phyloP scores from a whole-genome alignment of 2,797 vertebrate genomes.

The Takifugu rubripes region DNA sequence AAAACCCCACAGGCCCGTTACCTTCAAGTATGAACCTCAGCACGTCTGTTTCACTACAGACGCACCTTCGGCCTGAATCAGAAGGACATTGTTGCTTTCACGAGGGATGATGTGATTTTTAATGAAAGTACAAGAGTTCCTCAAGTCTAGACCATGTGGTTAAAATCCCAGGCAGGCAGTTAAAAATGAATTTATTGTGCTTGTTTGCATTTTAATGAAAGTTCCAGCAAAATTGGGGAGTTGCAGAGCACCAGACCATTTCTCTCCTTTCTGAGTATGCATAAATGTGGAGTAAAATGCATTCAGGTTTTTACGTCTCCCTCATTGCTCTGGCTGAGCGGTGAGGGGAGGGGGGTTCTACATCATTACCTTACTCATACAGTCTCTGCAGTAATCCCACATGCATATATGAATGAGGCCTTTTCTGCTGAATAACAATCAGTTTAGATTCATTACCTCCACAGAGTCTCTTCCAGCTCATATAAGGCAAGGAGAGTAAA shows the following conservation, averaged over 20 bases:
- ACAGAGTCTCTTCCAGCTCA: conserved; percentile 11
- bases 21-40: conserved; percentile 28
- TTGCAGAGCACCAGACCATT: conserved; percentile 59
- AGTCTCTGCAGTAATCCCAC: conserved; percentile 50
- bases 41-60: conserved; percentile 33
- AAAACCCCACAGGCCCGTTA: conserved; percentile 49
- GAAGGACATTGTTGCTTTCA: conserved; percentile 68
- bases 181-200: conserved; percentile 74
- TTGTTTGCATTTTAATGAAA: conserved; percentile 71
- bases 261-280: conserved; percentile 59
- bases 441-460: conserved; percentile 27
- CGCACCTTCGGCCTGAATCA: conserved; percentile 27
- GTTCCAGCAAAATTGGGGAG: conserved; percentile 69
- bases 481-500: conserved; percentile 28
- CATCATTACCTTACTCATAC: conserved; percentile 36
- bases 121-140: conserved; percentile 66
- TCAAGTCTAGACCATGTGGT: conserved; percentile 57
- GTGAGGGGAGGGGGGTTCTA: conserved; percentile 43
- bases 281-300: conserved; percentile 62
- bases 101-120: conserved; percentile 60
- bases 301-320: conserved; percentile 65
- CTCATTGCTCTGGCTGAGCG: conserved; percentile 49
- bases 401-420: conserved; percentile 33
- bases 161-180: conserved; percentile 69
- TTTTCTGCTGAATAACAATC: conserved; percentile 24